phyloP scores from a whole-genome alignment of 2,888 invertebrate species.

The Serrognathus titanus region DNA sequence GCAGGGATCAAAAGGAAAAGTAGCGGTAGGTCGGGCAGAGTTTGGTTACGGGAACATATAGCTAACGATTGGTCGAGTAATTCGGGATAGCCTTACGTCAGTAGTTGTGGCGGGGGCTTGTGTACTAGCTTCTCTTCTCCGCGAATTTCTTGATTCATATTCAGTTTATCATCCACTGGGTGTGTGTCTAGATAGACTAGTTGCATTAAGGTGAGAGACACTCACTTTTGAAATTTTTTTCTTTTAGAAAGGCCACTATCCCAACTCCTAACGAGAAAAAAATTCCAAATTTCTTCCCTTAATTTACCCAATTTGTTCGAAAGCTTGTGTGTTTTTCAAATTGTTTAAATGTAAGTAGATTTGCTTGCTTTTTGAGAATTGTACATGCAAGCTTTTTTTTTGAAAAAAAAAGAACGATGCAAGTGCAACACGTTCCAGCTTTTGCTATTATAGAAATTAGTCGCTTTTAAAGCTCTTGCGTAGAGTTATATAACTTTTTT shows the following conservation, averaged over 20 bases:
- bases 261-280: not conserved
- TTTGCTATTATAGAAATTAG: too few species aligned
- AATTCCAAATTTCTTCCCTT: not conserved
- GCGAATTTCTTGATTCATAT: conserved; percentile 31
- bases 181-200: conserved; percentile 38
- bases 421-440: too few species aligned
- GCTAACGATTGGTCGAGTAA: conserved; percentile 40
- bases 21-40: conserved; percentile 2
- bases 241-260: not conserved
- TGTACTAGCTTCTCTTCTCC: conserved; percentile 40
- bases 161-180: conserved; percentile 43
- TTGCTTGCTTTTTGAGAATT: too few species aligned
- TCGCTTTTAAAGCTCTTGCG: too few species aligned
- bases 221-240: not conserved
- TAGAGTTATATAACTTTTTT: too few species aligned
- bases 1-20: too few species aligned
- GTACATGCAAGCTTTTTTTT: too few species aligned
- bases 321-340: not conserved
- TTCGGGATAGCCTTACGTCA: conserved; percentile 39
- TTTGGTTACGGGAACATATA: conserved; percentile 22
- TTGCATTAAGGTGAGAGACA: conserved; percentile 28
- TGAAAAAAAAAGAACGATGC: too few species aligned
- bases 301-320: not conserved
- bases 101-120: conserved; percentile 35
- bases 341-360: too few species aligned